Conservation (phyloP, 2,888 invertebrate genomes). For the Zaprionus obscuricornis region DNA sequence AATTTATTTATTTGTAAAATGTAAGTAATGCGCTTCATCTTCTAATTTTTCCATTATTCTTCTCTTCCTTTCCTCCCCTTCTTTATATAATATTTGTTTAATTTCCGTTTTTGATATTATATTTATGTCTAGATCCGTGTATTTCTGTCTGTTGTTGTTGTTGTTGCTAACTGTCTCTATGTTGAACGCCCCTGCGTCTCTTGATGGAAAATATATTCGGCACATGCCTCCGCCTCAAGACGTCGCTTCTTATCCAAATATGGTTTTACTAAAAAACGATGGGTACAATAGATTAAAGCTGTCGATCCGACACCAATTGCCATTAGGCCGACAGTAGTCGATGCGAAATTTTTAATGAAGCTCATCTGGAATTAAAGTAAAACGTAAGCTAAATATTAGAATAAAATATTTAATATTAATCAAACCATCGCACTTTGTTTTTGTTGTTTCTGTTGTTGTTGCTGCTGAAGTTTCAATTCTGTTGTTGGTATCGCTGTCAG, state of each 20-base stretch:
- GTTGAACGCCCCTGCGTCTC: slow-evolving; percentile 61
- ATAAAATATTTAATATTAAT: not conserved
- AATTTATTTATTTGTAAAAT: no score
- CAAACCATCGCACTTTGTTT: slow-evolving; percentile 51
- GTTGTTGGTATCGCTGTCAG: slow-evolving; percentile 4
- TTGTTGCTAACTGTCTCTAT: no score
- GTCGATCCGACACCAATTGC: slow-evolving; percentile 76
- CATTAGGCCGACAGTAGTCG: slow-evolving; percentile 75
- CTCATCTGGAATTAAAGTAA: slow-evolving; percentile 77
- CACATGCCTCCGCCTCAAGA: slow-evolving; percentile 76
- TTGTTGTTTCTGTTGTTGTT: slow-evolving; percentile 13
- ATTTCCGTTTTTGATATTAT: no score
- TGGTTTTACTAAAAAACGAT: slow-evolving; percentile 76
- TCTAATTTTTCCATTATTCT: no score
- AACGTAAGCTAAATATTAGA: not conserved
- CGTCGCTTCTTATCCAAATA: slow-evolving; percentile 65
- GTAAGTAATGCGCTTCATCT: no score
- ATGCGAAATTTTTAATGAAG: slow-evolving; percentile 69
- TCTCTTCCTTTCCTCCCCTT: no score
- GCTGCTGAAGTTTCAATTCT: slow-evolving; percentile 6
- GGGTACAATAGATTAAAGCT: slow-evolving; percentile 51
- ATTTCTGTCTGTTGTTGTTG: no score
- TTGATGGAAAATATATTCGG: slow-evolving; percentile 80
- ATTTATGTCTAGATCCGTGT: no score
- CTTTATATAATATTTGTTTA: no score